These are phyloP conservation scores for Zaprionus lachaisei DNA, from an alignment of 1,140 invertebrate genomes.

Conservation along the genomic window DNA sequence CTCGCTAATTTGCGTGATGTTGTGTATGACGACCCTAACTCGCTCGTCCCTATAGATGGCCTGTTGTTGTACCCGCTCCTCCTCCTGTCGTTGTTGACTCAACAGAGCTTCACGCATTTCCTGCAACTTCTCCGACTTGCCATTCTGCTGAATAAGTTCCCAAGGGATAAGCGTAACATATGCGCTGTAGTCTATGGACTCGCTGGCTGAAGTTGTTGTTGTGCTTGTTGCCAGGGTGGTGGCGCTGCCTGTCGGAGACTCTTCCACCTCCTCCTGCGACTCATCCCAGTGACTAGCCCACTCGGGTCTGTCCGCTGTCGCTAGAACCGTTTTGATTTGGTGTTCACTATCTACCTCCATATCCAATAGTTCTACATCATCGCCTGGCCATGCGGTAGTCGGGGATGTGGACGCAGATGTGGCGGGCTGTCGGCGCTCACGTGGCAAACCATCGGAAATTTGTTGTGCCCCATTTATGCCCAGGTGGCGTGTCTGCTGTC, in stretches of 20 bases:
- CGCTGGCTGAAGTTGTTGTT: conserved; percentile 39
- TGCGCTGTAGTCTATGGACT: conserved; percentile 64
- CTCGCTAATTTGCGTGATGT: conserved; percentile 83
- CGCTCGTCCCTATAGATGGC: conserved; percentile 62
- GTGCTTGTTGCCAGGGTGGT: conserved; percentile 28
- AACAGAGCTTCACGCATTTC: conserved; percentile 67
- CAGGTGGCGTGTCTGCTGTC: conserved; percentile 89
- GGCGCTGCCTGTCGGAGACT: conserved; percentile 17
- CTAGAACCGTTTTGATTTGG: conserved; percentile 57
- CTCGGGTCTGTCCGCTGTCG: conserved; percentile 57
- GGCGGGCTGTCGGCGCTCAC: conserved; percentile 66
- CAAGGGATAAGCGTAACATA: conserved; percentile 76
- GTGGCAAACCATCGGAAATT: conserved; percentile 65
- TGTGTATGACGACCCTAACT: conserved; percentile 85
- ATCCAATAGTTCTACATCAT: conserved; percentile 75
- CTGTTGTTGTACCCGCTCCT: conserved; percentile 25
- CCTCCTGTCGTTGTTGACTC: conserved; percentile 55
- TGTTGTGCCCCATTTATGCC: conserved; percentile 86
- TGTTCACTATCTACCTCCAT: conserved; percentile 55
- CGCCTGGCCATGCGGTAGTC: conserved; percentile 46
- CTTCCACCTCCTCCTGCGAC: conserved; percentile 16
- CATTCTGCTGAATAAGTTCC: conserved; percentile 78
- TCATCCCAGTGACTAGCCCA: conserved; percentile 67
- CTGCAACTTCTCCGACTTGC: conserved; percentile 74
- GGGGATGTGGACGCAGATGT: conserved; percentile 20